Evolutionary conservation across 2,888 invertebrate species (phyloP), one percentile per base, ranked within the genome.

Genomic region (Ephialtes manifestator): DNA sequence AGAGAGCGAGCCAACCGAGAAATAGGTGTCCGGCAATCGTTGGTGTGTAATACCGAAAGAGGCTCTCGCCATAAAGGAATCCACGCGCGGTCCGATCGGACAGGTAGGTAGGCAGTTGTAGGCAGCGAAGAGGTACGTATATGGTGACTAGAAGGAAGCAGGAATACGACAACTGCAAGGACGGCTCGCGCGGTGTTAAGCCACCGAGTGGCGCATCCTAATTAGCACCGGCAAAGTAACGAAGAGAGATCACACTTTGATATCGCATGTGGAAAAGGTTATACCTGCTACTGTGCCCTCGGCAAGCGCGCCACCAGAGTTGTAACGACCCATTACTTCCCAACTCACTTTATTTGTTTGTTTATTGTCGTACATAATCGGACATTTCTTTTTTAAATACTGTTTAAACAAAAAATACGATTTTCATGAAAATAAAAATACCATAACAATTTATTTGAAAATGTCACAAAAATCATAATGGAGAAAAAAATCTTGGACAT

Each of bases 181-280:
- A 82, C 82, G 75, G 68, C 53, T 78, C 74, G 74, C 43, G 75
- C 83, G 83, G 86, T 88, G 86, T 88, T 87, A 84, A 86, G 84
- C 83, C 84, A 72, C 77, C 77, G 78, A 85, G 84, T 79, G 68
- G 81, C 88, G 88, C 87, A 88, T 88, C 87, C 86, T 88, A 88
- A 88, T 88, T 88, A 88, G 87, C 88, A 85, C 76, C 76, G 72
- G 71, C 84, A 74, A 74, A 88, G 78, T 76, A 85, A 88, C 87
- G 86, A 88, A 88, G 88, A 87, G 83, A 86, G 87, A 87, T 88
- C 85, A 86, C 86, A 83, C 85, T 83, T 68, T 68, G 85, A 85
- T 85, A 85, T 85, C 75, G 76, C 79, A 70, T 71, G 63, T 48
- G 76, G 31, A 76, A 76, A 76, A 65, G 76, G 51, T 76, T 65